phyloP scores from a whole-genome alignment of 2,888 invertebrate species.

The Abrostola tripartita region DNA sequence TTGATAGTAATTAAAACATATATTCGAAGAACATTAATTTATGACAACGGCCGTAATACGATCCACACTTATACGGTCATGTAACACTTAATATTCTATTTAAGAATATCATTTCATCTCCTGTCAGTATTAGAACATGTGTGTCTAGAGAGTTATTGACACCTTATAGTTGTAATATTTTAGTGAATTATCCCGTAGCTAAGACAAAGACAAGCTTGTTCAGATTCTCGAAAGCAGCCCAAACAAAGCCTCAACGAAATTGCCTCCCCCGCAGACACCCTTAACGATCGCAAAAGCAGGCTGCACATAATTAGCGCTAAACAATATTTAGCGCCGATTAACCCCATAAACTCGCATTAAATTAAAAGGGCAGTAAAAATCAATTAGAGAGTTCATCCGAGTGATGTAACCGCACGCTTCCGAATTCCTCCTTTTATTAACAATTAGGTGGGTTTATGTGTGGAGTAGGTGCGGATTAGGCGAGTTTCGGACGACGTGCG shows the following conservation, averaged over 20 bases:
- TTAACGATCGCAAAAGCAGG: constrained; percentile 71
- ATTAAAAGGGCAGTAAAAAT: constrained; percentile 84
- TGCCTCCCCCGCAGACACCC: constrained; percentile 59
- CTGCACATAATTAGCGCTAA: constrained; percentile 79
- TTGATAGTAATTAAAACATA: constrained; percentile 11
- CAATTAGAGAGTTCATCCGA: constrained; percentile 79
- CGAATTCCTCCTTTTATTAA: constrained; percentile 85
- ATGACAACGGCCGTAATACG: constrained; percentile 2
- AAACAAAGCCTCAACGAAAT: constrained; percentile 63
- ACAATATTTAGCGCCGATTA: constrained; percentile 80
- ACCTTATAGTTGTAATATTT: constrained; percentile 1
- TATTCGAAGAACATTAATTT: constrained; percentile 13
- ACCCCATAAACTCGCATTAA: constrained; percentile 78
- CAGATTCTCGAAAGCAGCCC: constrained; percentile 50
- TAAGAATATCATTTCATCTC: constrained; percentile 5
- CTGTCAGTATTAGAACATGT: constrained; percentile 5
- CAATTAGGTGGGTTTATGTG: constrained; percentile 88
- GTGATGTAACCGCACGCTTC: constrained; percentile 85
- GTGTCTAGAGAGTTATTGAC: not conserved
- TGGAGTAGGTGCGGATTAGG: constrained; percentile 85
- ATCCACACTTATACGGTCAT: constrained; percentile 9
- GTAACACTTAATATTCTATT: constrained; percentile 8
- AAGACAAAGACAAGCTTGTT: constrained; percentile 37
- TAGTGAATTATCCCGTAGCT: constrained; percentile 4
- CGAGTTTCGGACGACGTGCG: constrained; percentile 80